Evolutionary conservation across 2,113 vertebrate genomes (phyloP).

Genomic region (Narcine bancroftii): DNA sequence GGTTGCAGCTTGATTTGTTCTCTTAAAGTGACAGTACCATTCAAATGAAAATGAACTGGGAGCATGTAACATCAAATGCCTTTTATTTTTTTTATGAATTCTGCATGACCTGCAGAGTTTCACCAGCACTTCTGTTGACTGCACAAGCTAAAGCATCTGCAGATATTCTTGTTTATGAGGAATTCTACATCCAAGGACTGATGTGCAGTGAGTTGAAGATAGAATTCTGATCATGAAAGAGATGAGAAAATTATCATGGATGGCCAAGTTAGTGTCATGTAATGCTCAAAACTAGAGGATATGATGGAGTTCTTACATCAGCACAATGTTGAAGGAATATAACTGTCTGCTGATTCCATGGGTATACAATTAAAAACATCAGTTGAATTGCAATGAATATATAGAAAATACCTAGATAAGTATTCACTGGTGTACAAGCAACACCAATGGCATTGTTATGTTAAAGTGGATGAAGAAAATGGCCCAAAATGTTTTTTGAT

Average conservation of each 20-base stretch:
- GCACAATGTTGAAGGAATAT: not conserved
- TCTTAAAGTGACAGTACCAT: too few species aligned
- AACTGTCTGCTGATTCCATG: not conserved
- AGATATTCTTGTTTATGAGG: too few species aligned
- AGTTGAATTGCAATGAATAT: not conserved
- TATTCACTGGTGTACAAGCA: not conserved
- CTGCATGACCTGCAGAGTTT: too few species aligned
- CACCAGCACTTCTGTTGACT: too few species aligned
- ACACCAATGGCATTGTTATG: not conserved
- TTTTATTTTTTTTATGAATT: too few species aligned
- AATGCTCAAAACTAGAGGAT: not conserved
- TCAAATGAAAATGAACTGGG: too few species aligned
- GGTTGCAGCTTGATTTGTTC: too few species aligned
- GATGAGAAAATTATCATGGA: not conserved
- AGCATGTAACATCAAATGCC: too few species aligned
- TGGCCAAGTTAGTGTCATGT: too few species aligned
- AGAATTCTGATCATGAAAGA: not conserved
- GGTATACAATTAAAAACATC: not conserved
- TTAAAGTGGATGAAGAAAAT: not conserved
- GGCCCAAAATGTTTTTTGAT: not conserved
- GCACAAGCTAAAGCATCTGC: too few species aligned
- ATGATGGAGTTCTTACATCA: not conserved
- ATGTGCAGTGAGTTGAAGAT: not conserved
- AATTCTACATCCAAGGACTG: not conserved
- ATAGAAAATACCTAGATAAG: not conserved